These are phyloP conservation scores for Artemia franciscana DNA, from an alignment of 1,140 invertebrate genomes.

Conservation along the genomic window DNA sequence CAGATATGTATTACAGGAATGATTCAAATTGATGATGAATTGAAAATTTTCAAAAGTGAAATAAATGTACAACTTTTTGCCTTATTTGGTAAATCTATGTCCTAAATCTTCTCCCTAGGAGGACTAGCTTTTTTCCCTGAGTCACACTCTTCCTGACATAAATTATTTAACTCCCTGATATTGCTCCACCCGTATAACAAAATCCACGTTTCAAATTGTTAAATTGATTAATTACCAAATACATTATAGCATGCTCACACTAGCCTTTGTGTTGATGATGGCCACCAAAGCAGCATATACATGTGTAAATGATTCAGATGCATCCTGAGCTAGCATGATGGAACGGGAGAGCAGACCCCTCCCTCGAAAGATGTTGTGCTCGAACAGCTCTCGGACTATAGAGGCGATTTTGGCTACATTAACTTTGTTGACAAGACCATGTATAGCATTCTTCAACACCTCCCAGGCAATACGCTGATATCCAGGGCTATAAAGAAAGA, in stretches of 20 bases:
- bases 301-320: slow-evolving; percentile 90
- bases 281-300: slow-evolving; percentile 85
- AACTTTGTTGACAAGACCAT: slow-evolving; percentile 93
- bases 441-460: slow-evolving; percentile 95
- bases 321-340: slow-evolving; percentile 86
- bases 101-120: too few species aligned
- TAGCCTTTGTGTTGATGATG: slow-evolving; percentile 77
- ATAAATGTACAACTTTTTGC: too few species aligned
- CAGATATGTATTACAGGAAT: too few species aligned
- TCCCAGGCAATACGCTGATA: slow-evolving; percentile 97
- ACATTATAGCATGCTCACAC: slow-evolving; percentile 5
- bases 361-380: slow-evolving; percentile 87
- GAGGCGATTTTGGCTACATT: slow-evolving; percentile 73
- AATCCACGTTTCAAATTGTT: too few species aligned
- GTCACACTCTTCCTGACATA: too few species aligned
- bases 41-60: too few species aligned
- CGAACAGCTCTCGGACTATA: slow-evolving; percentile 72
- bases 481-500: slow-evolving; percentile 34
- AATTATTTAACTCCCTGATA: too few species aligned
- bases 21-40: too few species aligned
- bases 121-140: too few species aligned
- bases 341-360: slow-evolving; percentile 71
- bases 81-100: too few species aligned
- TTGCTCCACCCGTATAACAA: too few species aligned
- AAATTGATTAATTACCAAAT: too few species aligned